Base-by-base conservation (phyloP, 1,140 invertebrate species). In the Drosophila punjabiensis region DNA sequence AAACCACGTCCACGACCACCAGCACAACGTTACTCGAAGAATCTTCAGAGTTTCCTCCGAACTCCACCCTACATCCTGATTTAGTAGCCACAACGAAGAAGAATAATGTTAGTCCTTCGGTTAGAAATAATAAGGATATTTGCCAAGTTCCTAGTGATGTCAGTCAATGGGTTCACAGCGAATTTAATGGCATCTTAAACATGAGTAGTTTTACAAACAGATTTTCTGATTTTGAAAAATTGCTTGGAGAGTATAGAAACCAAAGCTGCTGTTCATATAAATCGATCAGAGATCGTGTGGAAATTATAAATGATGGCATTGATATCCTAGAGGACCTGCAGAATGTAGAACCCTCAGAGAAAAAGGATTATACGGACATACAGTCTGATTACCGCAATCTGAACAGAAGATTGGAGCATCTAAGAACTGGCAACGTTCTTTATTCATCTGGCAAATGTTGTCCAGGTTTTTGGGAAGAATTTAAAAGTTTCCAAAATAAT, bases 281-380 rank as follows among this genome's bases (percentile, higher is more conserved):
- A 5, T 45, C 70, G 3, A n/a, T 87, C n/a, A 61, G 80, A 6
- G 76, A 82, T 56, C 65, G 76, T n/a, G 5, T 82, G 11, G 83
- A 87, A 58, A 50, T 77, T 4, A 69, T 82, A 8, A 58, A 87
- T 37, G 83, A 87, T 43, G 64, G 60, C 5, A 33, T 87, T 3
- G 83, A 82, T 33, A 35, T 55, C 3, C 48, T 87, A 18, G 18
- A 76, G 33, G 4, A 67, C 4, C n/a, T 81, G 0, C 61, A 55
- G 5, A n/a, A 41, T 0, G 7, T 37, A 1, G 11, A 65, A 13
- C n/a, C 50, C 1, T 18, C 24, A 0, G 13, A 52, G 5, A 47
- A 47, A 14, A 24, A 10, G 0, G 7, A 48, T 2, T 53, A 62
- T 5, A 41, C 60, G 3, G 60, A 77, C 5, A n/a, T 63, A 16